These are phyloP conservation scores for Harpagifer antarcticus DNA, from an alignment of 2,797 vertebrate genomes.

Conservation along the genomic window DNA sequence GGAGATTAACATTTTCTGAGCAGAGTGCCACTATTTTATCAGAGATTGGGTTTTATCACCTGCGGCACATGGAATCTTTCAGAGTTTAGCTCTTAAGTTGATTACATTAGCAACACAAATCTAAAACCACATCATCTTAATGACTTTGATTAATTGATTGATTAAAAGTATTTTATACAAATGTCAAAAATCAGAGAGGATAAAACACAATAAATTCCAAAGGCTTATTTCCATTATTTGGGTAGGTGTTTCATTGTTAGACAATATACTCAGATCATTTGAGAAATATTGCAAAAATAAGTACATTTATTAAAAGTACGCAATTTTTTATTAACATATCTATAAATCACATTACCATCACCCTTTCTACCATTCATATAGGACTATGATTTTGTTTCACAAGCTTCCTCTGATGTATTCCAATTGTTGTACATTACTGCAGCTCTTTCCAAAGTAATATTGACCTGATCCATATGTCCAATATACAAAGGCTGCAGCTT, in stretches of 20 bases:
- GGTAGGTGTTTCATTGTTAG: conserved; percentile 38
- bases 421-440: conserved; percentile 25
- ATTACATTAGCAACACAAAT: conserved; percentile 24
- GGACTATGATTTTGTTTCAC: conserved; percentile 27
- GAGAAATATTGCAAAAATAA: conserved; percentile 38
- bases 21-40: not conserved
- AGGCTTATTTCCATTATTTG: not conserved
- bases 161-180: too few relatives aligned
- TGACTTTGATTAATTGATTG: too few relatives aligned
- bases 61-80: conserved; percentile 13
- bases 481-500: conserved; percentile 34
- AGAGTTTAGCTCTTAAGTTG: conserved; percentile 2
- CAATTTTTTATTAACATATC: conserved; percentile 40
- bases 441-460: conserved; percentile 13
- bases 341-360: conserved; percentile 32
- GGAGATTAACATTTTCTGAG: not conserved
- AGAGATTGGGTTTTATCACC: not conserved
- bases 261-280: conserved; percentile 36
- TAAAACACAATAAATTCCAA: too few relatives aligned
- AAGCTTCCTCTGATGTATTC: conserved; percentile 1
- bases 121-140: conserved; percentile 9
- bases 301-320: conserved; percentile 48
- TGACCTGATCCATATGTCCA: conserved; percentile 20
- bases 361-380: conserved; percentile 27
- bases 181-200: too few relatives aligned